Evolutionary conservation across 64 coral and sea anemone genomes (phyloP), one percentile per base, ranked within the genome.

Genomic region (Stichodactyla helianthus): DNA sequence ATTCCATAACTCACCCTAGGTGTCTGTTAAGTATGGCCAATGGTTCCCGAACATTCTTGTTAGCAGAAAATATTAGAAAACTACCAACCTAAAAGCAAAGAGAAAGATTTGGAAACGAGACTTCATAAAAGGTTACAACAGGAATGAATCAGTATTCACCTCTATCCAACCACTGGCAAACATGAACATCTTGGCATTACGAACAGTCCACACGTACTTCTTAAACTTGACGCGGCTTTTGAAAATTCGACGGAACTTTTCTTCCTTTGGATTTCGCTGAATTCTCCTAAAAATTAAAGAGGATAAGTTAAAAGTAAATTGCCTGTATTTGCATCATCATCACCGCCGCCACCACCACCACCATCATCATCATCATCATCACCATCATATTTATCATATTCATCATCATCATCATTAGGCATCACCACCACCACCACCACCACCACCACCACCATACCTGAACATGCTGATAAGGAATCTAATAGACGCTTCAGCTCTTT

Each of bases 151-250:
- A 16, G 15, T 82, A 54, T 82, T 55, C 86, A 92, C 90, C 90
- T 92, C 90, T 5, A 79, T 87, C 90, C 90, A 92, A 10, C 90
- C 90, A 58, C 90, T 87, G 20, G 59, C 25, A 3, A 76, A 85
- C 84, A 92, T 82, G 26, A 92, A 92, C 54, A 87, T 55, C 78
- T 92, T 92, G 78, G 90, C 90, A 44, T 92, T 87, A 28, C 77
- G 83, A 11, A 92, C 27, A 14, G 90, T 53, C 90, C 85, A 92
- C 9, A 92, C 90, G 60, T 87, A 62, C 60, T 92, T 92, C 71
- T 79, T 92, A 53, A 92, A 92, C 77, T 82, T 92, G 7, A 65
- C 85, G 78, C 90, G 78, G 8, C 85, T 79, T 51, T 87, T 92
- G 60, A 87, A 92, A 55, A 92, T 87, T 18, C 90, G 85, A 80